A percentile compares a stretch with the other conserved stretches of the same genome.
phyloP scores from a whole-genome alignment of 2,797 vertebrate species.

The Acipenser transmontanus region DNA sequence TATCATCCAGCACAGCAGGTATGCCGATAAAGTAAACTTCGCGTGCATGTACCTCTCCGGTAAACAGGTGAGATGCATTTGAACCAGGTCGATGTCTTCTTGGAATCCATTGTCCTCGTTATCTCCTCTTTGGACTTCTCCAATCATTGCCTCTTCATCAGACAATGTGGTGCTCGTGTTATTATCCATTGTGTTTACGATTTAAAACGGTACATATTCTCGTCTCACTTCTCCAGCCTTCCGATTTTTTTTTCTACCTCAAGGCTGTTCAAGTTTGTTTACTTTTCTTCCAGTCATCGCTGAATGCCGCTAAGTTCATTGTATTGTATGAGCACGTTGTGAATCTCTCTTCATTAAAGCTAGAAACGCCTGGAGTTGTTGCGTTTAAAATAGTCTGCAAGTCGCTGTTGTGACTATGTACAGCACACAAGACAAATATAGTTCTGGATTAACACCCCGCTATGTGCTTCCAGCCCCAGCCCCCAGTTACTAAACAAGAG shows the following conservation, averaged over 20 bases:
- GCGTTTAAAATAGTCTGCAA: slow-evolving; percentile 16
- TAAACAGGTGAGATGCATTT: slow-evolving; percentile 37
- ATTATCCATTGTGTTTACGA: background rate
- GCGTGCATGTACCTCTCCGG: slow-evolving; percentile 46
- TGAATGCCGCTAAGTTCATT: too few species aligned
- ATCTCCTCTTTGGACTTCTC: background rate
- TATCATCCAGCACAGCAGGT: slow-evolving; percentile 57
- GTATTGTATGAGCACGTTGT: too few species aligned
- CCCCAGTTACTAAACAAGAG: slow-evolving; percentile 4
- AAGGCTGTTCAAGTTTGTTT: too few species aligned
- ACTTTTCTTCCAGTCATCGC: too few species aligned
- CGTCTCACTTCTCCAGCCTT: too few species aligned
- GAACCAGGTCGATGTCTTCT: slow-evolving; percentile 32
- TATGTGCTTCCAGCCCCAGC: slow-evolving; percentile 3
- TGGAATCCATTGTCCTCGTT: slow-evolving; percentile 7
- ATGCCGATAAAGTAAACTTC: slow-evolving; percentile 47
- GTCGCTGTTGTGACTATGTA: slow-evolving; percentile 32
- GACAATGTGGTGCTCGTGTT: background rate
- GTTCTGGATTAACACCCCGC: slow-evolving; percentile 29
- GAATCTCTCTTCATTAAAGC: slow-evolving; percentile 12
- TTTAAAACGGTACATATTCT: too few species aligned
- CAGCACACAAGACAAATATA: slow-evolving; percentile 49
- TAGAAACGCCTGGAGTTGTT: slow-evolving; percentile 11
- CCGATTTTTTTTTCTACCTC: too few species aligned
- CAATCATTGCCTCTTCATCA: too few species aligned